Conservation (phyloP, 2,888 invertebrate species). For the Lasioglossum villosulum region DNA sequence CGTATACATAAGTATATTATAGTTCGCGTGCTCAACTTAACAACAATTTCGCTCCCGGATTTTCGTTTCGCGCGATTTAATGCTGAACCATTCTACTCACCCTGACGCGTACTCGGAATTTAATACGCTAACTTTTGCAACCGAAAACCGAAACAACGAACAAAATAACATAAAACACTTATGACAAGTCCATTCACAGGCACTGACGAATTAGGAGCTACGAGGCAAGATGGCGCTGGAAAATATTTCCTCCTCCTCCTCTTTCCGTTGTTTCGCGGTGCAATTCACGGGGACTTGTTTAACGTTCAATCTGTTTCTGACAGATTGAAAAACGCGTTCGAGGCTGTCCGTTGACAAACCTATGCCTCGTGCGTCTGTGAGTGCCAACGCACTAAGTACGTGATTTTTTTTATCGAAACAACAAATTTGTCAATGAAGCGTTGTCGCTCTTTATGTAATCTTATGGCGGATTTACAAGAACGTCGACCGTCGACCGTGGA, state of each 20-base stretch:
- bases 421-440: conserved; percentile 52
- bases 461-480: conserved; percentile 30
- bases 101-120: conserved; percentile 74
- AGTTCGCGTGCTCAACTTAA: conserved; percentile 20
- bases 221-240: conserved; percentile 78
- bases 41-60: neutral
- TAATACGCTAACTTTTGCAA: conserved; percentile 69
- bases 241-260: conserved; percentile 73
- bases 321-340: neutral
- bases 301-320: conserved; percentile 2
- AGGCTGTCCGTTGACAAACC: conserved; percentile 4
- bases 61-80: neutral
- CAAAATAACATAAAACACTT: conserved; percentile 80
- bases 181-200: conserved; percentile 83
- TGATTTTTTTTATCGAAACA: conserved; percentile 34
- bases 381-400: conserved; percentile 22
- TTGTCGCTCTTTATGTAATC: conserved; percentile 48
- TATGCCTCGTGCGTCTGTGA: neutral
- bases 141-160: conserved; percentile 74
- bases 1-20: too few relatives aligned
- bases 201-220: conserved; percentile 80
- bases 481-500: too few relatives aligned
- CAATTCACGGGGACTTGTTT: conserved; percentile 2
- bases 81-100: conserved; percentile 71
- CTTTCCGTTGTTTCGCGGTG: conserved; percentile 22